Percentiles rank a stretch among this genome's conserved stretches.
Conservation (phyloP, 1,140 invertebrate species). For the Sipha flava region DNA sequence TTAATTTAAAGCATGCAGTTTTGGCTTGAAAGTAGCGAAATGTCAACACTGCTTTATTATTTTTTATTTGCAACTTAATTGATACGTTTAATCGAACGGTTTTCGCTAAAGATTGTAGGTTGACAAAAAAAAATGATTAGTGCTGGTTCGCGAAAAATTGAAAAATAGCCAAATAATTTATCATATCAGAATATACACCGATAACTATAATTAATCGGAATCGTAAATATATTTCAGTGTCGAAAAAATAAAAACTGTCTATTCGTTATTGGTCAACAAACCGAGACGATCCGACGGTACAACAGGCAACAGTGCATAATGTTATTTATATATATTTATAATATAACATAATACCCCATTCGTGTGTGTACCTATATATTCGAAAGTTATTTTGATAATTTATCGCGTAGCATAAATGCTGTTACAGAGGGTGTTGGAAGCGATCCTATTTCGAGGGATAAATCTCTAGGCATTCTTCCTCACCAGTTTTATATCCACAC, state of each 20-base stretch:
- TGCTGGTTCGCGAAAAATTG: too few relatives aligned
- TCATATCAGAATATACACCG: neutral
- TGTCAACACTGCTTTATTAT: too few relatives aligned
- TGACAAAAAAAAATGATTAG: too few relatives aligned
- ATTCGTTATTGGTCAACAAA: neutral
- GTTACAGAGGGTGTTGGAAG: neutral
- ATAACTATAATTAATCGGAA: neutral
- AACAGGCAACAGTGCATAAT: too few relatives aligned
- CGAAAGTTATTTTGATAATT: neutral
- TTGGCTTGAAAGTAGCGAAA: too few relatives aligned
- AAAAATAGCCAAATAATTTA: neutral
- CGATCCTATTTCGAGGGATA: conserved; percentile 6
- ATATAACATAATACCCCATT: too few relatives aligned
- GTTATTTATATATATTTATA: too few relatives aligned
- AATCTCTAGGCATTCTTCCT: neutral
- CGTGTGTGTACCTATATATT: neutral
- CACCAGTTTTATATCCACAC: neutral
- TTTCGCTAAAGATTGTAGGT: too few relatives aligned
- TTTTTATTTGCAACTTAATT: too few relatives aligned
- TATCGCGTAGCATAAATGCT: neutral
- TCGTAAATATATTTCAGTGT: neutral
- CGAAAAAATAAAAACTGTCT: neutral
- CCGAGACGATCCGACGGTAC: neutral
- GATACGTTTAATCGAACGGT: too few relatives aligned
- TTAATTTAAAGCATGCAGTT: too few relatives aligned